Percentiles rank a stretch among this genome's conserved stretches.
phyloP scores from a whole-genome alignment of 2,113 vertebrate species.

The Larimichthys polyactis region DNA sequence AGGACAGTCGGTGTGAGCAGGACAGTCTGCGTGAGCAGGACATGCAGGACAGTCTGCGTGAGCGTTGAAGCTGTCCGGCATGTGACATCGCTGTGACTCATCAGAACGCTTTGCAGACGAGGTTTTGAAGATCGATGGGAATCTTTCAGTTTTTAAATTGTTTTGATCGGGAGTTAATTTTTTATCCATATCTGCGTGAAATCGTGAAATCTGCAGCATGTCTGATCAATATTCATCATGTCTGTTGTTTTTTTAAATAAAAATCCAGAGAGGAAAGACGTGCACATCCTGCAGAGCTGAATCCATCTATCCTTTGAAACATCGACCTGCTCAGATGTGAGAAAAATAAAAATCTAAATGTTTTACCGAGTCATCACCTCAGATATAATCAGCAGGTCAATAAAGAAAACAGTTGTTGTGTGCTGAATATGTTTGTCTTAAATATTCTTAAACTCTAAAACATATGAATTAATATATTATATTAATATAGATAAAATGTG shows the following conservation, averaged over 20 bases:
- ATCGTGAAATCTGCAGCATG: neutral
- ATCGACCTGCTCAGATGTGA: neutral
- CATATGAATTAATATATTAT: too few species aligned
- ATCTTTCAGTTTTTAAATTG: neutral
- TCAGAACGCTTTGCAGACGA: neutral
- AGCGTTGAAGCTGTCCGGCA: neutral
- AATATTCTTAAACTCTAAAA: too few species aligned
- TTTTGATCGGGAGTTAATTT: neutral
- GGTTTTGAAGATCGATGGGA: neutral
- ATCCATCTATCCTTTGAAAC: neutral
- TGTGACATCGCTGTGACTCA: constrained; percentile 2
- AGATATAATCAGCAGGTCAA: too few species aligned
- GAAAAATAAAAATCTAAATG: neutral
- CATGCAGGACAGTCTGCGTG: too few species aligned
- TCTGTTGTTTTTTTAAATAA: neutral
- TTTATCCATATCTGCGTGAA: neutral
- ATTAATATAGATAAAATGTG: too few species aligned
- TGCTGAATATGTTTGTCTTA: too few species aligned
- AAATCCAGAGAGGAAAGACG: neutral
- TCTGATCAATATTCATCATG: neutral
- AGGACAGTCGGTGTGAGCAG: too few species aligned
- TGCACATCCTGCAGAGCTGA: neutral
- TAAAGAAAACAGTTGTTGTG: neutral
- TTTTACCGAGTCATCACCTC: too few species aligned
- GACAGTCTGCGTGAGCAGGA: neutral